phyloP scores from a whole-genome alignment of 2,797 vertebrate genomes.

The Hoplostethus atlanticus region DNA sequence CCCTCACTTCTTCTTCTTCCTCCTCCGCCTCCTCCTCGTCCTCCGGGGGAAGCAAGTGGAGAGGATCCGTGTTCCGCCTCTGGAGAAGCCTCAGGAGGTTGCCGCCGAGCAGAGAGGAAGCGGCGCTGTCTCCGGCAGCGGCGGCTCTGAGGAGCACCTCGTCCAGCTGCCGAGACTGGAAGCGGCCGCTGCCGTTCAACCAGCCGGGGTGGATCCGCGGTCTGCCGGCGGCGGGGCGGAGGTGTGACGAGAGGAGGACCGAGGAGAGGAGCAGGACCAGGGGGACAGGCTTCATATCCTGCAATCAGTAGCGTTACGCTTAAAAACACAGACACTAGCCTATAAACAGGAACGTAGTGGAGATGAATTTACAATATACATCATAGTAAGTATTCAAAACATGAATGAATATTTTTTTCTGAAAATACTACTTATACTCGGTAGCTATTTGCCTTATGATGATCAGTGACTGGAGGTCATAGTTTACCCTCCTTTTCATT shows the following conservation, averaged over 20 bases:
- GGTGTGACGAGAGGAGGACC: conserved; percentile 78
- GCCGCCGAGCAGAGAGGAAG: conserved; percentile 73
- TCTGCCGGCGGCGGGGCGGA: conserved; percentile 75
- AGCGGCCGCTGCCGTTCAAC: conserved; percentile 66
- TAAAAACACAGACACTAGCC: not conserved
- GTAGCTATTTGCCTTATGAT: too few relatives aligned
- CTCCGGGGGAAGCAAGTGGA: conserved; percentile 27
- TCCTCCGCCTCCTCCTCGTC: conserved; percentile 16
- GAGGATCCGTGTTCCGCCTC: conserved; percentile 45
- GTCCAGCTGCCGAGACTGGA: conserved; percentile 72
- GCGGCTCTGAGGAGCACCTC: conserved; percentile 72
- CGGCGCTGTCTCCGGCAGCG: conserved; percentile 56
- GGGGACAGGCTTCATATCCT: conserved; percentile 83
- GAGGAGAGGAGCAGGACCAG: conserved; percentile 82
- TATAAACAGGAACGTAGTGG: too few relatives aligned
- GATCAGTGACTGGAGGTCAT: too few relatives aligned
- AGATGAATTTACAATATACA: too few relatives aligned
- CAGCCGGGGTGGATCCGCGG: conserved; percentile 69
- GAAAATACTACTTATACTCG: too few relatives aligned
- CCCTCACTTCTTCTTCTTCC: conserved; percentile 15
- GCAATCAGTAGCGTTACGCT: conserved; percentile 10
- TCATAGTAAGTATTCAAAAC: too few relatives aligned
- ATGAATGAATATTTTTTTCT: too few relatives aligned
- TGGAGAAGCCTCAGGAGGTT: conserved; percentile 71
- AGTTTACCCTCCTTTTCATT: too few relatives aligned